These are phyloP conservation scores for Stictonetta naevosa DNA, from an alignment of 2,113 vertebrate genomes.

Conservation along the genomic window DNA sequence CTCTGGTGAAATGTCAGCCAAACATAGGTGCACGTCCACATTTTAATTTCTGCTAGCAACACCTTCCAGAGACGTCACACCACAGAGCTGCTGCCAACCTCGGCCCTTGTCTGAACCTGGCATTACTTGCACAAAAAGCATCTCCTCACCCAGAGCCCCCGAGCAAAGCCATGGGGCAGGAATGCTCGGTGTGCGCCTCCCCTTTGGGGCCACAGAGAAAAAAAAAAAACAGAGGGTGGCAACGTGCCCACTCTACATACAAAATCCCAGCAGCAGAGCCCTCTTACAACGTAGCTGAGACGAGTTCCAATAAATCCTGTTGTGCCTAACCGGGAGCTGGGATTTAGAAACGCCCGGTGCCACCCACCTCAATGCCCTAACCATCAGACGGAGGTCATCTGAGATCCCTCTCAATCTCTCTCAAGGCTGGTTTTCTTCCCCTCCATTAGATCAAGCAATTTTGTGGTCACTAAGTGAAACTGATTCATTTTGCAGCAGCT, in stretches of 20 bases:
- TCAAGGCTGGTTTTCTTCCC: background rate
- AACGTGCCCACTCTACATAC: background rate
- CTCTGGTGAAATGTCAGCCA: background rate
- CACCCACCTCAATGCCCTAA: background rate
- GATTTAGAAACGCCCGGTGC: background rate
- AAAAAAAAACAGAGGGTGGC: fast-evolving
- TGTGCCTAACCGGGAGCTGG: background rate
- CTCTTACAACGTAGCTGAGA: background rate
- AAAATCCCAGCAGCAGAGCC: background rate
- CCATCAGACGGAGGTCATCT: background rate
- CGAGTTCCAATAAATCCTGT: background rate
- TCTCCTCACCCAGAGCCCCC: background rate
- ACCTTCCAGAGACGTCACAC: background rate
- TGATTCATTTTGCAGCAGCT: background rate
- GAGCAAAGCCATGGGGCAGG: background rate
- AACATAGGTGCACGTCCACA: background rate
- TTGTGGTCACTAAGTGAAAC: background rate
- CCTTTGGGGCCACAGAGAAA: background rate
- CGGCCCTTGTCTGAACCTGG: fast-evolving
- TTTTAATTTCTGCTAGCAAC: background rate
- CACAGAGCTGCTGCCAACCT: background rate
- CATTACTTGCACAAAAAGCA: background rate
- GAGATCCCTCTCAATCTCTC: background rate
- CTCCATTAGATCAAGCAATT: background rate
- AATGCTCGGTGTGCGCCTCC: background rate